These are phyloP conservation scores for Pseudomyrmex flavicornis DNA, from an alignment of 1,140 invertebrate genomes.

Conservation along the genomic window DNA sequence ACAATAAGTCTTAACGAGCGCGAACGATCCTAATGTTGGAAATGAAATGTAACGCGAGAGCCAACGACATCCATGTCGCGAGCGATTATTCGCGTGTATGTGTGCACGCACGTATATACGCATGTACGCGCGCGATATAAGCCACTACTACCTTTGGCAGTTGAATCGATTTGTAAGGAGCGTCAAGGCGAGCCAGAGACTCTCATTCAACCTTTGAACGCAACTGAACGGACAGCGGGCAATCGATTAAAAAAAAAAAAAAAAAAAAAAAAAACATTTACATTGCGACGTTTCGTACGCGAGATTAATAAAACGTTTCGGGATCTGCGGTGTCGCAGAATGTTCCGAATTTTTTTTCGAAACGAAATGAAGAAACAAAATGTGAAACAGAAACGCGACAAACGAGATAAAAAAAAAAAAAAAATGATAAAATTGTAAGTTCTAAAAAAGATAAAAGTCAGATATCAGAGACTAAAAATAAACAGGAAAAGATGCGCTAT, in stretches of 20 bases:
- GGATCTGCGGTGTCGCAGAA: too few species aligned
- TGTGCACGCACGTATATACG: conserved; percentile 13
- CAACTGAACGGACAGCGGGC: conserved; percentile 19
- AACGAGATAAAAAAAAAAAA: too few species aligned
- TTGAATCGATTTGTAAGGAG: conserved; percentile 82
- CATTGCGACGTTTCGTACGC: background rate
- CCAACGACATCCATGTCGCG: conserved; percentile 49
- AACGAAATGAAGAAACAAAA: too few species aligned
- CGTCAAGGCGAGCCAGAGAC: conserved; percentile 82
- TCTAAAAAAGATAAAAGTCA: too few species aligned
- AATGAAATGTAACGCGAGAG: conserved; percentile 64
- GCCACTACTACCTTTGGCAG: conserved; percentile 72
- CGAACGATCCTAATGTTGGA: conserved; percentile 55
- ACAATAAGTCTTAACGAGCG: conserved; percentile 51
- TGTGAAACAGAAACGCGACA: too few species aligned
- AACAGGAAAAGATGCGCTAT: too few species aligned
- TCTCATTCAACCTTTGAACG: conserved; percentile 76
- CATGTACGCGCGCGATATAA: conserved; percentile 7
- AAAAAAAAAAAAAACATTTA: conserved; percentile 15
- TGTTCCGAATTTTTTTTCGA: too few species aligned
- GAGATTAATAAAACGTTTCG: too few species aligned
- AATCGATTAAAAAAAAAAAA: conserved; percentile 19
- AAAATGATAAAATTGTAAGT: too few species aligned
- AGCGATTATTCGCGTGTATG: conserved; percentile 27
- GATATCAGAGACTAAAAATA: too few species aligned